These are phyloP conservation scores for Phortica okadai DNA, from an alignment of 2,888 invertebrate genomes.

Conservation along the genomic window DNA sequence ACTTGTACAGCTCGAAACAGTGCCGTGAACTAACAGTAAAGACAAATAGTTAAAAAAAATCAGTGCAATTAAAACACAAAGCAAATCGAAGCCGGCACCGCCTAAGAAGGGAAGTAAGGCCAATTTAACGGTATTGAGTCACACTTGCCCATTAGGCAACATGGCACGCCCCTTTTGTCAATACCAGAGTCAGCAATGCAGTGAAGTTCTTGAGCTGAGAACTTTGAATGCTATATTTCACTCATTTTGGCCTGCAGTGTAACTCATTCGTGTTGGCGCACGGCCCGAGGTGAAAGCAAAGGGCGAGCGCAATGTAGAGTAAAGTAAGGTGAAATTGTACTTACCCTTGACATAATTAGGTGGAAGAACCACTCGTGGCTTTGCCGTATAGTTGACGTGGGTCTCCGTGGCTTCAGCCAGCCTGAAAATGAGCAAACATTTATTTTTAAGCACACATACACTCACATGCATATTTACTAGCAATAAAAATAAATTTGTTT, in stretches of 20 bases:
- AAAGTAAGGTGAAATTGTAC: slow-evolving; percentile 40
- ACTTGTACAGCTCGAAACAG: background rate
- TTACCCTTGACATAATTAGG: slow-evolving; percentile 87
- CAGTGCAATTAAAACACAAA: slow-evolving; percentile 18
- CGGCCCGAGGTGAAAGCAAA: background rate
- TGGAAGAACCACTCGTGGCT: slow-evolving; percentile 83
- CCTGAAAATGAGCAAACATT: slow-evolving; percentile 62
- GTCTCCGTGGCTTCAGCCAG: slow-evolving; percentile 75
- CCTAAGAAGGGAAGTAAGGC: slow-evolving; percentile 17
- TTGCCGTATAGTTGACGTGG: slow-evolving; percentile 81
- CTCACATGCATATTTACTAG: slow-evolving; percentile 1
- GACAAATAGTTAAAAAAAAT: background rate
- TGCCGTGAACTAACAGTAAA: background rate
- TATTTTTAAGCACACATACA: slow-evolving; percentile 38
- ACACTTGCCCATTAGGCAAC: slow-evolving; percentile 7
- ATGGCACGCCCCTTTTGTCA: background rate
- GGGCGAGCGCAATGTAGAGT: background rate
- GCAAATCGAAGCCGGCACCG: slow-evolving; percentile 10
- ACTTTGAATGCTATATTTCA: background rate
- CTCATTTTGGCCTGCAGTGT: slow-evolving; percentile 1
- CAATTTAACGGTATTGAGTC: slow-evolving; percentile 11
- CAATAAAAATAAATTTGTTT: slow-evolving; percentile 33
- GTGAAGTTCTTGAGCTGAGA: background rate
- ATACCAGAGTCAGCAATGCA: background rate
- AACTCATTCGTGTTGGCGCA: background rate